Percentiles rank a stretch among this genome's conserved stretches.
Evolutionary conservation across 2,797 vertebrate genomes (phyloP).

Genomic region (Lutjanus argentimaculatus): DNA sequence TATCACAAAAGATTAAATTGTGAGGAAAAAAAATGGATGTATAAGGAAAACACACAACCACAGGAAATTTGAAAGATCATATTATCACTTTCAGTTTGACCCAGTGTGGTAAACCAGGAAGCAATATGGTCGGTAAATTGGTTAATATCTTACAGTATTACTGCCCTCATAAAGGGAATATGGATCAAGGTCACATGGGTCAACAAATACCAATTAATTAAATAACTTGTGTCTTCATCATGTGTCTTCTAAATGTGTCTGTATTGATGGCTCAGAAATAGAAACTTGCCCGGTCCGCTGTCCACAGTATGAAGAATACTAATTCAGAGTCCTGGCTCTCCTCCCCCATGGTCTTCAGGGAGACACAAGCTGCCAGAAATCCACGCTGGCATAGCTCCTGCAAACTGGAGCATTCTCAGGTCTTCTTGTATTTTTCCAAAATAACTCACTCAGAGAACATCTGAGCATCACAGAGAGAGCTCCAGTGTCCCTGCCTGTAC

Average conservation of each 20-base stretch:
- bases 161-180: neutral
- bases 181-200: neutral
- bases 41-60: too few species aligned
- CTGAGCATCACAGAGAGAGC: neutral
- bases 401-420: neutral
- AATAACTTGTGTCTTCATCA: neutral
- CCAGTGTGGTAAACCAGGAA: neutral
- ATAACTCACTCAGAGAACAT: constrained; percentile 3
- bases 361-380: constrained; percentile 12
- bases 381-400: constrained; percentile 8
- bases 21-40: neutral
- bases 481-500: neutral
- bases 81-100: neutral
- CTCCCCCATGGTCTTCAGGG: neutral
- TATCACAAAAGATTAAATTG: neutral
- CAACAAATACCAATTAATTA: neutral
- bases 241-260: neutral
- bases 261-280: neutral
- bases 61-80: neutral
- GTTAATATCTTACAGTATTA: neutral
- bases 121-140: neutral
- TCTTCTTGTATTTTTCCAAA: constrained; percentile 19
- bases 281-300: neutral
- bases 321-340: constrained; percentile 7
- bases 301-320: neutral